Conservation (phyloP, 92 coral and sea anemone genomes). For the Epizoanthus illoricatus region DNA sequence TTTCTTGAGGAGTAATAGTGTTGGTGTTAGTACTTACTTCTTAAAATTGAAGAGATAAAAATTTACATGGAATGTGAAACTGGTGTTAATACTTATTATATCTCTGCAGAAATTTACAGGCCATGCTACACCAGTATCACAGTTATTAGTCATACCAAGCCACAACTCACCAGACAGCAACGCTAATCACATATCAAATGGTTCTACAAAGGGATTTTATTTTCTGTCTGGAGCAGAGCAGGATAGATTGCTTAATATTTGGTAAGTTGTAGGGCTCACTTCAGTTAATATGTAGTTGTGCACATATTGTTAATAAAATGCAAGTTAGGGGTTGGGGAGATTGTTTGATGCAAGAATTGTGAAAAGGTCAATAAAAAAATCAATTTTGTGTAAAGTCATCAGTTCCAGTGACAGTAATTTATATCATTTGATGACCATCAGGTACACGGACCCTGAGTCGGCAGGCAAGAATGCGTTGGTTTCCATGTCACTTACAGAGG, state of each 20-base stretch:
- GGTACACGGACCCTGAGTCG: slow-evolving; percentile 86
- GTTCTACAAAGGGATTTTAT: slow-evolving; percentile 72
- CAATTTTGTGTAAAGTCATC: too few species aligned
- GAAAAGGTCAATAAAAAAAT: too few species aligned
- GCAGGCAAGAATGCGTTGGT: slow-evolving; percentile 81
- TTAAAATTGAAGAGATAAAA: too few species aligned
- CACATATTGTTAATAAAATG: too few species aligned
- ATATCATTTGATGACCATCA: slow-evolving; percentile 15
- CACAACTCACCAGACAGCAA: slow-evolving; percentile 63
- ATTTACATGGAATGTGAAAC: too few species aligned
- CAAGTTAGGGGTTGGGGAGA: not conserved
- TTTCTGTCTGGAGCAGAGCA: slow-evolving; percentile 91
- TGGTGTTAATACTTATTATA: too few species aligned
- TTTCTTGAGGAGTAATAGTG: too few species aligned
- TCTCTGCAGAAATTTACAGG: slow-evolving; percentile 87
- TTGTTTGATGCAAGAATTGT: not conserved
- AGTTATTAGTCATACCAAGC: slow-evolving; percentile 79
- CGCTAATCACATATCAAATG: slow-evolving; percentile 70
- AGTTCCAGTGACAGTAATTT: not conserved
- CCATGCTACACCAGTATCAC: slow-evolving; percentile 83
- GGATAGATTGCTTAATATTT: slow-evolving; percentile 85
- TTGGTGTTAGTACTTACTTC: too few species aligned
- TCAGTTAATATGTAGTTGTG: too few species aligned
- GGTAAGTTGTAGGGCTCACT: slow-evolving; percentile 51
- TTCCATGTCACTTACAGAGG: slow-evolving; percentile 85